Evolutionary conservation across 2,113 vertebrate genomes (phyloP).

Genomic region (Python bivittatus): DNA sequence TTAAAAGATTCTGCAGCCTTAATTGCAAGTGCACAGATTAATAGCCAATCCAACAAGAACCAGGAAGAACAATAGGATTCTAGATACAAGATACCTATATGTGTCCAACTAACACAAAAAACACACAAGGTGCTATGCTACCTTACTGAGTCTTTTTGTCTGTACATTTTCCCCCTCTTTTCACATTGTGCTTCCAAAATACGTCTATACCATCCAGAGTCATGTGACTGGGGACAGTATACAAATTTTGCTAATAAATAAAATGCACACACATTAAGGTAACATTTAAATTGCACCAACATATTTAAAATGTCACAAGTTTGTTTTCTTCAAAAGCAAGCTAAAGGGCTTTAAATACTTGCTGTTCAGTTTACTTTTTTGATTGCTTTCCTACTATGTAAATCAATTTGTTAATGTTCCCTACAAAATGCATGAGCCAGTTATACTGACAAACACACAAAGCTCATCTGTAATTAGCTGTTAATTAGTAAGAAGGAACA

Average conservation of each 20-base stretch:
- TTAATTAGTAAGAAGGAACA: conserved; percentile 95
- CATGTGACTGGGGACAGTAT: neutral
- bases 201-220: neutral
- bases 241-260: neutral
- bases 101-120: neutral
- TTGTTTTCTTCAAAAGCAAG: conserved; percentile 51
- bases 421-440: conserved; percentile 86
- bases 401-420: conserved; percentile 88
- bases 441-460: conserved; percentile 85
- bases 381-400: conserved; percentile 79
- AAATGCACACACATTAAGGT: neutral
- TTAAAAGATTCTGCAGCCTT: neutral
- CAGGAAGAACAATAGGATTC: neutral
- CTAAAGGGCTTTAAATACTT: conserved; percentile 71
- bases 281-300: neutral
- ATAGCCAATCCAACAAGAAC: neutral
- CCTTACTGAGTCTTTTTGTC: neutral
- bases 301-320: conserved; percentile 51
- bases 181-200: neutral
- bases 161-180: neutral
- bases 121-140: neutral
- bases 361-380: conserved; percentile 81
- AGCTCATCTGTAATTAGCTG: conserved; percentile 90
- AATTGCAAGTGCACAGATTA: neutral
- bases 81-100: neutral